These are phyloP conservation scores for Scaptomyza montana DNA, from an alignment of 1,140 invertebrate species.

Conservation along the genomic window DNA sequence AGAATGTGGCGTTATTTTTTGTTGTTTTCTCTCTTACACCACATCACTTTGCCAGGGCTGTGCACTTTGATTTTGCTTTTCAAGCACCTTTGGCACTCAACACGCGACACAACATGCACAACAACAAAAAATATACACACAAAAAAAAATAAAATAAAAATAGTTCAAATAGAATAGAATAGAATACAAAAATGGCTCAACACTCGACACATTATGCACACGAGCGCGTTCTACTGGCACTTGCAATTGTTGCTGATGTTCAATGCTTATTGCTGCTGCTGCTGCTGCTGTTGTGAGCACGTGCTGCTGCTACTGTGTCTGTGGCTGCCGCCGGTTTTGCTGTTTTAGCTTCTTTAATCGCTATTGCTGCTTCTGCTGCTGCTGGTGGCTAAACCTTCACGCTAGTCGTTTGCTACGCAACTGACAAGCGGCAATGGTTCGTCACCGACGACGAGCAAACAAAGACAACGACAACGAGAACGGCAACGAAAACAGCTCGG, in stretches of 20 bases:
- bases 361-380: slow-evolving; percentile 25
- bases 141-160: background rate
- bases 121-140: slow-evolving; percentile 27
- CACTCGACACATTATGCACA: slow-evolving; percentile 33
- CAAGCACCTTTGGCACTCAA: slow-evolving; percentile 55
- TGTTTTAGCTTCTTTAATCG: background rate
- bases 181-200: slow-evolving; percentile 30
- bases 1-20: slow-evolving; percentile 9
- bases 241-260: slow-evolving; percentile 7
- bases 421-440: slow-evolving; percentile 52
- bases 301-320: slow-evolving; percentile 27
- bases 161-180: background rate
- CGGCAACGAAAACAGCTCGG: slow-evolving; percentile 12
- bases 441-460: slow-evolving; percentile 12
- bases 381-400: slow-evolving; percentile 63
- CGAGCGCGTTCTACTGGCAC: slow-evolving; percentile 9
- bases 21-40: slow-evolving; percentile 12
- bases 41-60: slow-evolving; percentile 29
- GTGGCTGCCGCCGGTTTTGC: slow-evolving; percentile 10
- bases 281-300: slow-evolving; percentile 25
- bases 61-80: slow-evolving; percentile 53
- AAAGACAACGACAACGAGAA: background rate
- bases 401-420: slow-evolving; percentile 72
- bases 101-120: slow-evolving; percentile 49
- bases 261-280: slow-evolving; percentile 16